A percentile compares a stretch with the other conserved stretches of the same genome.
Evolutionary conservation across 2,113 vertebrate genomes (phyloP).

Genomic region (Litocranius walleri): DNA sequence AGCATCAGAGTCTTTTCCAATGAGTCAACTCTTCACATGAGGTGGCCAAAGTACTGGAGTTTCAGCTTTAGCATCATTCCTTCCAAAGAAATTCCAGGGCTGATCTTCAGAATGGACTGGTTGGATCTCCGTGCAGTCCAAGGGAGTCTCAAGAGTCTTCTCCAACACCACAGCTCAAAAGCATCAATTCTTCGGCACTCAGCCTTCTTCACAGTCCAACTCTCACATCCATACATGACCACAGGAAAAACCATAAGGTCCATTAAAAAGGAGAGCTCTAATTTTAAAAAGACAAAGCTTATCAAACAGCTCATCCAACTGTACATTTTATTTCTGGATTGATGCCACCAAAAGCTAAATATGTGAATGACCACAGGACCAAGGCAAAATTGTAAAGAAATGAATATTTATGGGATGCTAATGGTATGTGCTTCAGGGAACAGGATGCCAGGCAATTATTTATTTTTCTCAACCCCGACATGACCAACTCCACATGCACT

Average conservation of each 20-base stretch:
- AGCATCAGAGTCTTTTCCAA: too few relatives aligned
- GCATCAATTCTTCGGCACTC: too few relatives aligned
- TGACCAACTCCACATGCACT: neutral
- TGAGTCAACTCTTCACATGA: too few relatives aligned
- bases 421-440: neutral
- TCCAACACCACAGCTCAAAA: too few relatives aligned
- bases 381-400: neutral
- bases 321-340: neutral
- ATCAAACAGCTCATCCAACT: neutral
- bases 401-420: neutral
- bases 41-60: too few relatives aligned
- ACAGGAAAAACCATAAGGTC: neutral
- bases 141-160: too few relatives aligned
- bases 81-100: too few relatives aligned
- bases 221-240: too few relatives aligned
- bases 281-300: constrained; percentile 28
- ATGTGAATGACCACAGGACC: neutral
- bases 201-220: too few relatives aligned
- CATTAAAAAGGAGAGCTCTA: neutral
- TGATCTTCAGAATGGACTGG: too few relatives aligned
- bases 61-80: too few relatives aligned
- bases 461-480: neutral
- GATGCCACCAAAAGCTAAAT: neutral
- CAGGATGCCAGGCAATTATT: neutral
- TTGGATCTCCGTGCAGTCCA: too few relatives aligned